Percentiles rank a stretch among this genome's conserved stretches.
Evolutionary conservation across 2,113 vertebrate species (phyloP).

Genomic region (Barbus barbus): DNA sequence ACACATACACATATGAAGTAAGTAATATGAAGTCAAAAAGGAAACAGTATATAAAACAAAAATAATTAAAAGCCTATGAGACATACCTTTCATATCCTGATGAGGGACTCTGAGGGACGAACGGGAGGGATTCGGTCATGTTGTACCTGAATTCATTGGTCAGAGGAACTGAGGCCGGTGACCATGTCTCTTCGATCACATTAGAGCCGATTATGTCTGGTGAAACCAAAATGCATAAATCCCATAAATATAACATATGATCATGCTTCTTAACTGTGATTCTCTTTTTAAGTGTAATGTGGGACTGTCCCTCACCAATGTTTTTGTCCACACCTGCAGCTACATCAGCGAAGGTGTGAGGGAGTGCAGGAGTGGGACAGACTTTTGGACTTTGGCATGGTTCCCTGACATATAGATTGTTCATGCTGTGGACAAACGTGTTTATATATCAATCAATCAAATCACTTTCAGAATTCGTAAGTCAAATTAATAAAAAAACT

Average conservation of each 20-base stretch:
- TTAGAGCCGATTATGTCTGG: constrained; percentile 77
- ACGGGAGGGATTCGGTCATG: constrained; percentile 78
- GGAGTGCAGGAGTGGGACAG: constrained; percentile 33
- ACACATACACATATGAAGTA: no score
- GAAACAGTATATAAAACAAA: not conserved
- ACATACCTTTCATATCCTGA: constrained; percentile 81
- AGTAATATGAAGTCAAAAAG: not conserved
- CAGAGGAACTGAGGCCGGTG: constrained; percentile 82
- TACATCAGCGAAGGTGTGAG: constrained; percentile 79
- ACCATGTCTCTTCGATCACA: constrained; percentile 83
- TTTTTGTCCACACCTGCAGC: constrained; percentile 80
- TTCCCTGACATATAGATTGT: constrained; percentile 70
- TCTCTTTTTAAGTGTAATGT: not conserved
- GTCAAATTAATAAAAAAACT: not conserved
- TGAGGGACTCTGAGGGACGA: constrained; percentile 76
- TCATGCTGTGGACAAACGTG: constrained; percentile 55
- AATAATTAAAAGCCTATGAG: not conserved
- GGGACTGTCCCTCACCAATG: constrained; percentile 73
- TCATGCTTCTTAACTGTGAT: not conserved
- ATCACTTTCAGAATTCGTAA: not conserved
- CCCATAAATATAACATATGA: not conserved
- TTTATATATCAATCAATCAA: not conserved
- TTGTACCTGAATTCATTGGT: constrained; percentile 87
- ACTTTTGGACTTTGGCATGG: constrained; percentile 68
- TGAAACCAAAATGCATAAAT: constrained; percentile 42